These are phyloP conservation scores for Capreolus pygargus DNA, from an alignment of 2,113 vertebrate species.

Conservation along the genomic window DNA sequence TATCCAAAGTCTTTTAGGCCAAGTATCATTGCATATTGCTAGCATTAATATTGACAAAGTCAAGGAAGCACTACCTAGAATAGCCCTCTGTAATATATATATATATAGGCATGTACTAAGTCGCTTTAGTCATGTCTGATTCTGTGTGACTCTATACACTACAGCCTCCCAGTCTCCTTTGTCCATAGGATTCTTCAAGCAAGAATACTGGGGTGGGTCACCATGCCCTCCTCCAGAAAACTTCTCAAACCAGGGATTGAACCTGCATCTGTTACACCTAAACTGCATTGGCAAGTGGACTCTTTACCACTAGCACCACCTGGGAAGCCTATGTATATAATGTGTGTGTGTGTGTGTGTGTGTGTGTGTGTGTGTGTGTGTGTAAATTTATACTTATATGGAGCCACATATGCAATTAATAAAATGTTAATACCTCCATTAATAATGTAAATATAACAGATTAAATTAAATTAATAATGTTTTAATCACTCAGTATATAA, in stretches of 20 bases:
- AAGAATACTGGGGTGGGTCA: background rate
- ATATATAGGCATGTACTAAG: background rate
- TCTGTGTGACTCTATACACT: background rate
- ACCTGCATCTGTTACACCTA: background rate
- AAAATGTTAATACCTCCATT: background rate
- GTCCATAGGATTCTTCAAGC: background rate
- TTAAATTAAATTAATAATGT: background rate
- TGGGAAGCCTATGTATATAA: background rate
- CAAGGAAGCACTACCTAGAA: background rate
- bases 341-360: background rate
- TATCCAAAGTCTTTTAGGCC: background rate
- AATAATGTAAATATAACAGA: background rate
- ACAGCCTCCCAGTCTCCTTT: background rate
- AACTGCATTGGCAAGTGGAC: background rate
- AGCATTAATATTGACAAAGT: background rate
- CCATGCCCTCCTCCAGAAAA: background rate
- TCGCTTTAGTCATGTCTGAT: background rate
- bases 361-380: background rate
- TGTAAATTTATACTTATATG: background rate
- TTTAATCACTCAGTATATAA: background rate
- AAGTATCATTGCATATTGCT: background rate
- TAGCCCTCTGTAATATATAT: background rate
- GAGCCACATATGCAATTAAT: background rate
- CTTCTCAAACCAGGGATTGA: fast-evolving
- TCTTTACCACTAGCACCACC: background rate